phyloP scores from a whole-genome alignment of 2,113 vertebrate species.

The Delphinus delphis region DNA sequence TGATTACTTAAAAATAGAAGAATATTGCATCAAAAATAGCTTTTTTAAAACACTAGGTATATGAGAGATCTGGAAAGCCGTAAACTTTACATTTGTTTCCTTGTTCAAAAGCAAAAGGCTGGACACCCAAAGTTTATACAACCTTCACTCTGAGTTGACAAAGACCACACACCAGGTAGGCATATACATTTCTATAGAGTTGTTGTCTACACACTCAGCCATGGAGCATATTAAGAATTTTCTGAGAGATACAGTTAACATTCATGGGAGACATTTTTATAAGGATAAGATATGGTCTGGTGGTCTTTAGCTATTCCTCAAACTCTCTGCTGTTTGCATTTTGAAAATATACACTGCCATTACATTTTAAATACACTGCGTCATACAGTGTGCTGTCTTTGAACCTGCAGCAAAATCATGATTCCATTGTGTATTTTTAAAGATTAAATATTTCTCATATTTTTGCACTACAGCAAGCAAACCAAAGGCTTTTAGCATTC shows the following conservation, averaged over 20 bases:
- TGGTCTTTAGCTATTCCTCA: slow-evolving; percentile 60
- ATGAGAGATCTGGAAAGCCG: slow-evolving; percentile 17
- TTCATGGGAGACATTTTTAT: slow-evolving; percentile 73
- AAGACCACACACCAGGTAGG: slow-evolving; percentile 63
- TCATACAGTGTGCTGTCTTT: slow-evolving; percentile 59
- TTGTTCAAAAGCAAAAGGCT: slow-evolving; percentile 15
- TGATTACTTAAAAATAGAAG: slow-evolving; percentile 33
- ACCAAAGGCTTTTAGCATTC: slow-evolving; percentile 72
- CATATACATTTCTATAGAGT: not conserved
- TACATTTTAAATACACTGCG: slow-evolving; percentile 64
- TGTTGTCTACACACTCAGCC: slow-evolving; percentile 1
- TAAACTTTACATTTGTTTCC: slow-evolving; percentile 47
- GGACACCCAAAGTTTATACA: slow-evolving; percentile 45
- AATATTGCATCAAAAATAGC: slow-evolving; percentile 37
- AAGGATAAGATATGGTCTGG: slow-evolving; percentile 74
- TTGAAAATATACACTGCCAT: slow-evolving; percentile 74
- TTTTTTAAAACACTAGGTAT: not conserved
- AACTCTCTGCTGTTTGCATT: slow-evolving; percentile 70
- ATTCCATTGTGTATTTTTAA: slow-evolving; percentile 77
- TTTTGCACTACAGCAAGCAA: slow-evolving; percentile 57
- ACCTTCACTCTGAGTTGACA: not conserved
- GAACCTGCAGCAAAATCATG: slow-evolving; percentile 68
- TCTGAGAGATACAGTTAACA: slow-evolving; percentile 33
- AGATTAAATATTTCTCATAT: slow-evolving; percentile 77
- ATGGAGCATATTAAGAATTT: not conserved